These are phyloP conservation scores for Dasyornis broadbenti DNA, from an alignment of 2,113 vertebrate species.

Conservation along the genomic window DNA sequence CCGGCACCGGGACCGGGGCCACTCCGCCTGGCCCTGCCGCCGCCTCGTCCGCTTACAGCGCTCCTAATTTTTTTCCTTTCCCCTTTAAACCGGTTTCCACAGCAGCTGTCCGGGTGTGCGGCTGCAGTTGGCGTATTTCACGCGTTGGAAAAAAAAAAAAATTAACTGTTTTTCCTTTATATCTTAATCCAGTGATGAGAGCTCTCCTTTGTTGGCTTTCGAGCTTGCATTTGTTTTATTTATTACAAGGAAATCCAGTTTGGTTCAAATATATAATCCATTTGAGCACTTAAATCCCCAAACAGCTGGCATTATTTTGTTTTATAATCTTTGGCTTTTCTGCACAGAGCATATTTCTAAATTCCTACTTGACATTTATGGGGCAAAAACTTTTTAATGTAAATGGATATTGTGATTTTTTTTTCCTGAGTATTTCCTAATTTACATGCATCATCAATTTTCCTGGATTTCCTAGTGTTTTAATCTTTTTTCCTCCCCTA, in stretches of 20 bases:
- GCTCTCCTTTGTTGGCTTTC: slow-evolving; percentile 48
- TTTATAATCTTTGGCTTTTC: slow-evolving; percentile 68
- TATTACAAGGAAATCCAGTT: slow-evolving; percentile 66
- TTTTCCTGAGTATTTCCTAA: background rate
- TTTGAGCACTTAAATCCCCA: slow-evolving; percentile 66
- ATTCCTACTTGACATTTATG: slow-evolving; percentile 68
- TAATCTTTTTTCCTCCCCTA: background rate
- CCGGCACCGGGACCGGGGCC: background rate
- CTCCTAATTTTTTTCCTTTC: background rate
- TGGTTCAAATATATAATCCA: slow-evolving; percentile 66
- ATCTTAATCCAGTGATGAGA: slow-evolving; percentile 44
- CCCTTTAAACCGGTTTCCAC: background rate
- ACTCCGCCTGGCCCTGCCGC: background rate
- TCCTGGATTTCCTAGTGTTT: slow-evolving; percentile 10
- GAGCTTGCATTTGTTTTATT: slow-evolving; percentile 62
- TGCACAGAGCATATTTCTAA: slow-evolving; percentile 45
- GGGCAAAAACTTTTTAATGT: slow-evolving; percentile 58
- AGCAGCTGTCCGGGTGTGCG: slow-evolving; percentile 5
- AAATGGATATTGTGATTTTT: slow-evolving; percentile 38
- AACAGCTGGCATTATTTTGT: slow-evolving; percentile 67
- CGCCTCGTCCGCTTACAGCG: background rate
- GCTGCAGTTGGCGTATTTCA: slow-evolving; percentile 41
- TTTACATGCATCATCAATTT: slow-evolving; percentile 35
- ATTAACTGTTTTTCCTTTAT: slow-evolving; percentile 61
- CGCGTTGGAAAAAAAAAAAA: background rate